phyloP scores from a whole-genome alignment of 2,113 vertebrate species.

The Eonycteris spelaea region DNA sequence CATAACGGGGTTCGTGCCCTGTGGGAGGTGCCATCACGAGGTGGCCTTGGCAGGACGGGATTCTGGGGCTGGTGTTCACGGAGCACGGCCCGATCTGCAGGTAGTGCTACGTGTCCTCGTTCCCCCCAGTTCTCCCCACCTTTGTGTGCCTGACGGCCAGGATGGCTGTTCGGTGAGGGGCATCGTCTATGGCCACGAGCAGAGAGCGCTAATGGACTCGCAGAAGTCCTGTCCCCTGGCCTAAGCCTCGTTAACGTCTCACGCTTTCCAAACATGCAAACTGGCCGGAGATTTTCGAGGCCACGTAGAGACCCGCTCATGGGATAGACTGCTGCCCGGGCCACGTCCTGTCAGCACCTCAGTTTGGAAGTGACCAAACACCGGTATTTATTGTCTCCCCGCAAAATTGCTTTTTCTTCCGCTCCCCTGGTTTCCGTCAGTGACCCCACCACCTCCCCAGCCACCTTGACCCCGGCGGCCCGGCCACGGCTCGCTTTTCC shows the following conservation, averaged over 20 bases:
- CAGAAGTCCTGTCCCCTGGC: not conserved
- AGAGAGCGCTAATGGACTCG: not conserved
- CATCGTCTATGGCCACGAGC: not conserved
- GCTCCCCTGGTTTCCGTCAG: not conserved
- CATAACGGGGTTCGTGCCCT: not conserved
- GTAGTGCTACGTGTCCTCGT: rapidly evolving
- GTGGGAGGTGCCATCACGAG: not conserved
- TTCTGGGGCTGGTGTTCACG: not conserved
- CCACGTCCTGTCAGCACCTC: not conserved
- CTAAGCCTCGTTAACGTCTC: not conserved
- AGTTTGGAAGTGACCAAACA: not conserved
- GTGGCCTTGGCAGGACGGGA: not conserved
- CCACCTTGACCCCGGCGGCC: no score
- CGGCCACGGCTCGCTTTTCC: not conserved
- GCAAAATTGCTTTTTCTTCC: not conserved
- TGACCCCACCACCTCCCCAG: not conserved
- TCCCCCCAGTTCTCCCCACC: rapidly evolving
- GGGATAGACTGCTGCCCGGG: rapidly evolving
- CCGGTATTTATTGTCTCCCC: not conserved
- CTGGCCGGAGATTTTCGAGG: not conserved
- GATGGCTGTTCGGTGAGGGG: not conserved
- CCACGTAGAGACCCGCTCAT: not conserved
- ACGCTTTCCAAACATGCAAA: not conserved
- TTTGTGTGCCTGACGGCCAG: not conserved
- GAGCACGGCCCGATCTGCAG: not conserved